Conservation (phyloP, 2,113 vertebrate species). For the Podocnemis expansa region DNA sequence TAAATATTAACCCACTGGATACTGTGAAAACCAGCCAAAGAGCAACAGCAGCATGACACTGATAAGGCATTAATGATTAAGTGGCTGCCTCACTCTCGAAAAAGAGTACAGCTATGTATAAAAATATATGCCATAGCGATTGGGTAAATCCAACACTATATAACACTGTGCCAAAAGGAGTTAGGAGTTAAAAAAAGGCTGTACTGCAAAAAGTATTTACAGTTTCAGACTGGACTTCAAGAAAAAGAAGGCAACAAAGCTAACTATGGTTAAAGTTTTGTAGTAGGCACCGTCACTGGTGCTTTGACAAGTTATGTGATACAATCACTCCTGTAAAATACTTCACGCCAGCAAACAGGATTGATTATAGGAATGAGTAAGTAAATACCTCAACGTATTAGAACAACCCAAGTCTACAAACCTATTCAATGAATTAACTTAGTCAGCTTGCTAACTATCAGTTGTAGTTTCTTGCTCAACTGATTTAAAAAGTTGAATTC, state of each 20-base stretch:
- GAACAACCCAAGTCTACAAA: background rate
- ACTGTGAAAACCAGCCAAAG: conserved; percentile 37
- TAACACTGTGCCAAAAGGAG: conserved; percentile 64
- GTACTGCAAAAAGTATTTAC: conserved; percentile 65
- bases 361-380: conserved; percentile 2
- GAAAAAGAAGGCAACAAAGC: conserved; percentile 47
- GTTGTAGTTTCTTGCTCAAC: conserved; percentile 12
- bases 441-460: background rate
- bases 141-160: conserved; percentile 65
- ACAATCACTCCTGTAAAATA: conserved; percentile 15
- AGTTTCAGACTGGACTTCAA: conserved; percentile 60
- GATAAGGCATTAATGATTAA: conserved; percentile 72
- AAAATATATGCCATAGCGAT: conserved; percentile 68
- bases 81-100: conserved; percentile 59
- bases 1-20: conserved; percentile 19
- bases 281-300: conserved; percentile 16
- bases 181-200: conserved; percentile 63
- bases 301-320: background rate
- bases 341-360: background rate
- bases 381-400: background rate
- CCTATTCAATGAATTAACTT: conserved; percentile 7
- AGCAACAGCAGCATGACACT: conserved; percentile 64
- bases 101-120: conserved; percentile 69
- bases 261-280: conserved; percentile 54
- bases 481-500: background rate